A percentile compares a stretch with the other conserved stretches of the same genome.
phyloP scores from a whole-genome alignment of 2,888 invertebrate species.

The Drosophila limbata region DNA sequence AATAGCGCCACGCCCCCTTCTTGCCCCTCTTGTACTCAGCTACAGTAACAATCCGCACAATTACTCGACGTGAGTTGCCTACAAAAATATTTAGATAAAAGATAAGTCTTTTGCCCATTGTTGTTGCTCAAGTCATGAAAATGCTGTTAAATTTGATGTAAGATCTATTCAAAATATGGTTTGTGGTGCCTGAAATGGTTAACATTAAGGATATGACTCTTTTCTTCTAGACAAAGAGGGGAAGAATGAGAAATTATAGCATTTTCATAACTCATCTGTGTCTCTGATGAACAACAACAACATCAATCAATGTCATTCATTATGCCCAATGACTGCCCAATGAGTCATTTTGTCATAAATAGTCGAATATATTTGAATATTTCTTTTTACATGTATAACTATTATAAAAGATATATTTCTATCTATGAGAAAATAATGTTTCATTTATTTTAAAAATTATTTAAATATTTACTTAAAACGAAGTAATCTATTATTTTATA shows the following conservation, averaged over 20 bases:
- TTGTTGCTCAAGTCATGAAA: slow-evolving; percentile 22
- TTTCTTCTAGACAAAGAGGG: neutral
- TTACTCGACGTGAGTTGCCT: slow-evolving; percentile 56
- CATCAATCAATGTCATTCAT: slow-evolving; percentile 51
- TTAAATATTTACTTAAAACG: too few relatives aligned
- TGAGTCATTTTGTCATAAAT: slow-evolving; percentile 19
- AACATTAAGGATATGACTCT: slow-evolving; percentile 9
- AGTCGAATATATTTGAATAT: slow-evolving; percentile 10
- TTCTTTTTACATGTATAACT: too few relatives aligned
- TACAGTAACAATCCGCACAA: neutral
- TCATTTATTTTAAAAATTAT: too few relatives aligned
- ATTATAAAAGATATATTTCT: too few relatives aligned
- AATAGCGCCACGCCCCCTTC: slow-evolving; percentile 47
- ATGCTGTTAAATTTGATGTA: slow-evolving; percentile 38
- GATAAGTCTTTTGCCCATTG: slow-evolving; percentile 11
- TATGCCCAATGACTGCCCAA: slow-evolving; percentile 20
- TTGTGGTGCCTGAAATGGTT: slow-evolving; percentile 34
- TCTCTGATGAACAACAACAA: neutral
- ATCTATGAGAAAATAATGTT: neutral
- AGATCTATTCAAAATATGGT: slow-evolving; percentile 17
- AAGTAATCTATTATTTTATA: too few relatives aligned
- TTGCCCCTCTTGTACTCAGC: neutral
- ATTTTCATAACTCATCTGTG: slow-evolving; percentile 35
- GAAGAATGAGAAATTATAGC: neutral
- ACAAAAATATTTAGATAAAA: slow-evolving; percentile 21